Evolutionary conservation across 2,797 vertebrate genomes (phyloP).

Genomic region (Oophaga sylvatica): DNA sequence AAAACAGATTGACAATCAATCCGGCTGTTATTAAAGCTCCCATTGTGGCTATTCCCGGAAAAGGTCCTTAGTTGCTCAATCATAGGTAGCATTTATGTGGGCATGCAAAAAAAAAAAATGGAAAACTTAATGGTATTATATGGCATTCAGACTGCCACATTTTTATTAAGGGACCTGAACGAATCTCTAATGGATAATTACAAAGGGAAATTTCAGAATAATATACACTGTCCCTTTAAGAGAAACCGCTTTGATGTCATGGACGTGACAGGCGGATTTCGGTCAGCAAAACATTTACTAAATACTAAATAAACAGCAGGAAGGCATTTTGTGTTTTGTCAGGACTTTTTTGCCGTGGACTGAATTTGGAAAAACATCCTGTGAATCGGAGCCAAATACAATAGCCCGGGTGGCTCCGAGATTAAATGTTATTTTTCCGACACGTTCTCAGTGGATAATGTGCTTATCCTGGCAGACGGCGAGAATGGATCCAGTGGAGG

Average conservation of each 20-base stretch:
- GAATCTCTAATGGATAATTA: too few species aligned
- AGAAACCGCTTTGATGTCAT: not conserved
- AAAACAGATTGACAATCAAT: too few species aligned
- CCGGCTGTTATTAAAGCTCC: too few species aligned
- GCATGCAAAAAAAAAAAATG: too few species aligned
- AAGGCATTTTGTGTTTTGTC: conserved; percentile 45
- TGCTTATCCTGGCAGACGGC: not conserved
- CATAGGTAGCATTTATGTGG: too few species aligned
- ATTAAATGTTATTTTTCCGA: conserved; percentile 34
- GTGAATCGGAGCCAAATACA: conserved; percentile 39
- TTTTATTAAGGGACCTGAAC: too few species aligned
- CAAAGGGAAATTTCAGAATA: not conserved
- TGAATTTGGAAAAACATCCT: conserved; percentile 42
- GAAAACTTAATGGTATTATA: too few species aligned
- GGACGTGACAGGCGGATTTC: not conserved
- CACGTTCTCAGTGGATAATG: not conserved
- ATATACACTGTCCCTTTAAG: not conserved
- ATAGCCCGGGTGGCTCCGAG: conserved; percentile 1
- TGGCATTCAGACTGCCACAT: too few species aligned
- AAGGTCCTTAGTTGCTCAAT: too few species aligned
- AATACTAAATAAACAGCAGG: conserved; percentile 34
- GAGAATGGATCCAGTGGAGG: not conserved
- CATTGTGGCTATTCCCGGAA: too few species aligned
- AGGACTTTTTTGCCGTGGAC: conserved; percentile 40
- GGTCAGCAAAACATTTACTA: not conserved